Base-by-base conservation (phyloP, 2,797 vertebrate species). In the Trichosurus vulpecula region DNA sequence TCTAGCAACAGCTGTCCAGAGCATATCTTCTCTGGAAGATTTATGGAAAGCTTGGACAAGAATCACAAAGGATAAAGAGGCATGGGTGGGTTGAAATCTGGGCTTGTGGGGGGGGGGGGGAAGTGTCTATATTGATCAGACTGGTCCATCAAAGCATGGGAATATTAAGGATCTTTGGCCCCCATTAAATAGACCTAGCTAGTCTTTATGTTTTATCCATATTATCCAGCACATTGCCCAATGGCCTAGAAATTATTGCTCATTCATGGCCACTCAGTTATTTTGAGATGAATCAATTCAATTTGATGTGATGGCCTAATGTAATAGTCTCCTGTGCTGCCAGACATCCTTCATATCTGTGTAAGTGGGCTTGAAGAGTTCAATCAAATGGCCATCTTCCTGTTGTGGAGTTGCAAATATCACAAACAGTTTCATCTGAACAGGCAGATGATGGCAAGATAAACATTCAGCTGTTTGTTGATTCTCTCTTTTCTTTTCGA, bases 271-370 rank as follows among this genome's bases (percentile, higher is more conserved):
- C 52, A n/a, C 94, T 97, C 47, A 94, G 16, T 89, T 96, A n/a
- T 4, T 6, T 96, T 47, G 61, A 56, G 91, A 58, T 0, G 6
- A 90, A 96, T 95, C 92, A 57, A 95, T 47, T 92, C 94, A 58
- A 92, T 93, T 41, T 97, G 41, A 55, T 97, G 92, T 81, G 96
- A 92, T 74, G 91, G 92, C 30, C 90, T 94, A 27, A 52, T 92
- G 66, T 30, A 90, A 4, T 41, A 12, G 95, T 66, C 87, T 97
- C 52, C 87, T 27, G 74, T 87, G 22, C 41, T 87, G 9, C 41
- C 41, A 87, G 41, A 87, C 22, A 4, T 47, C 74, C 41, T 41
- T 87, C 74, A 87, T 51, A 47, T 87, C 22, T 87, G 74, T 41
- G 25, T 51, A 87, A 87, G 41, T 87, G 74, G 74, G 22, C 74